phyloP scores from a whole-genome alignment of 92 coral and sea anemone species.

The Pocillopora meandrina region DNA sequence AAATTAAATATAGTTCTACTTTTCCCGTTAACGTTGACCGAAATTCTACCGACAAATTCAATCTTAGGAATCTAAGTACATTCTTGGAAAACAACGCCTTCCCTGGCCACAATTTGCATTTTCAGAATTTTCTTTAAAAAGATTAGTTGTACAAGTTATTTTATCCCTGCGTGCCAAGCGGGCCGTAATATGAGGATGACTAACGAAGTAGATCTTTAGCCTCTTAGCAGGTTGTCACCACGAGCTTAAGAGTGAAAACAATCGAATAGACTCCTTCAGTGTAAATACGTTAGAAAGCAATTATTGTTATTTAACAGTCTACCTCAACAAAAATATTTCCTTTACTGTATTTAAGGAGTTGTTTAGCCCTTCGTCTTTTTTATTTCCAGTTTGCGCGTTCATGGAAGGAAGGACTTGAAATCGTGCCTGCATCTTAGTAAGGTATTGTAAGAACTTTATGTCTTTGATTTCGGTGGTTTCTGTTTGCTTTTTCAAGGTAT shows the following conservation, averaged over 20 bases:
- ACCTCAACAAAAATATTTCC: too few species aligned
- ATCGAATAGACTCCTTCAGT: background rate
- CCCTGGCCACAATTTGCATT: background rate
- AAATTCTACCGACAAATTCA: background rate
- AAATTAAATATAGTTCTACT: background rate
- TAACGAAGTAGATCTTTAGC: background rate
- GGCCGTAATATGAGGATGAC: background rate
- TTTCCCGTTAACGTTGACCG: background rate
- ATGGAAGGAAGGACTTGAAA: too few species aligned
- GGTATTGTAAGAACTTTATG: too few species aligned
- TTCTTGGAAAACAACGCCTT: background rate
- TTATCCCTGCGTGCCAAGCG: background rate
- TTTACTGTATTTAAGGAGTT: too few species aligned
- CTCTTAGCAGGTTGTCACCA: background rate
- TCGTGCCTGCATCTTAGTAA: too few species aligned
- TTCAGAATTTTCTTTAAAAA: background rate
- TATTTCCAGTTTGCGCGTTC: too few species aligned
- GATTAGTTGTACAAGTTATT: background rate
- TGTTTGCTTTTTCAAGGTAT: too few species aligned
- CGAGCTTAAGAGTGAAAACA: background rate
- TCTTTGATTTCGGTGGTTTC: too few species aligned
- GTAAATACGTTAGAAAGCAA: background rate
- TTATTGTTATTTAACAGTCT: too few species aligned
- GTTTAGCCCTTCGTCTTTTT: too few species aligned
- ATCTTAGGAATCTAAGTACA: background rate